These are phyloP conservation scores for Coptodon rendalli DNA, from an alignment of 2,113 vertebrate species.

Conservation along the genomic window DNA sequence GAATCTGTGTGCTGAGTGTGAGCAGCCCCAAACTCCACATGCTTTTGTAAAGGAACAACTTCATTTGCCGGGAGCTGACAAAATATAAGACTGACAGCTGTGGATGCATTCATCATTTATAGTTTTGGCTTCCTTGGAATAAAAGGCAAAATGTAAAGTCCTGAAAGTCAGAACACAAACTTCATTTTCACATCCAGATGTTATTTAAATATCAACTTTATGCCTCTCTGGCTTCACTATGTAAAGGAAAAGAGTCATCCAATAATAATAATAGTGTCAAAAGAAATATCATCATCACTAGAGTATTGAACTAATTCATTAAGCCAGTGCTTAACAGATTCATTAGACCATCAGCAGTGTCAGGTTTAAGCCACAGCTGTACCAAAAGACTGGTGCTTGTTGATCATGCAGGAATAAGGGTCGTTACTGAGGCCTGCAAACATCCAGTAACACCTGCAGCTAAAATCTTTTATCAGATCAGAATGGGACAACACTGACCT, in stretches of 20 bases:
- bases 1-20: not conserved
- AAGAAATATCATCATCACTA: not conserved
- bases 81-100: constrained; percentile 6
- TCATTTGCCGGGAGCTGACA: not conserved
- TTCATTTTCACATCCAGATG: not conserved
- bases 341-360: not conserved
- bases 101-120: not conserved
- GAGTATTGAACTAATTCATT: not conserved
- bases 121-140: not conserved
- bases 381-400: not conserved
- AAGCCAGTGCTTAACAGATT: not conserved
- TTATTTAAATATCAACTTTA: not conserved
- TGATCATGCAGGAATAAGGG: not conserved
- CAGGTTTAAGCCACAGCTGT: not conserved
- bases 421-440: not conserved
- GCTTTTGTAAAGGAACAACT: not conserved
- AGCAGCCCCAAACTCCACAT: not conserved
- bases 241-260: not conserved
- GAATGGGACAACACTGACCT: not conserved
- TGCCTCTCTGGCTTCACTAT: not conserved
- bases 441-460: not conserved
- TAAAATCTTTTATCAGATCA: not conserved
- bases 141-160: not conserved
- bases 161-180: not conserved
- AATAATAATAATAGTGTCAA: not conserved